Base-by-base conservation (phyloP, 2,113 vertebrate species). In the Seriola dumerili region DNA sequence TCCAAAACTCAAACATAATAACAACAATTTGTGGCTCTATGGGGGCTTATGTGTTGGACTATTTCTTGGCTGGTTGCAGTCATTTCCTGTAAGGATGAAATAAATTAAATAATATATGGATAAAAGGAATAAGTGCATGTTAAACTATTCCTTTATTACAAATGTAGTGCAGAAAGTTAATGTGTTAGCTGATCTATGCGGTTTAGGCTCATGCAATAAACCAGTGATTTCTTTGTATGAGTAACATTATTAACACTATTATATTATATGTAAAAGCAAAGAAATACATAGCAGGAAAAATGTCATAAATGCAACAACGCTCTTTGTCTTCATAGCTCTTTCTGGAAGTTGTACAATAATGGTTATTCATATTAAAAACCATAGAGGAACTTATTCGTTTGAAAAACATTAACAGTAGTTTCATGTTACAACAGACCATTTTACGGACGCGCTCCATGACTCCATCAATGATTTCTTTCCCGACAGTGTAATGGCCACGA, bases 401-500 rank as follows among this genome's bases (percentile, higher is more conserved):
- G 46, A 50, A 19, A 50, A 50, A 19, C 46, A 19, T 50, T 7
- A 50, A 50, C 16, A 19, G 46, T 4, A 17, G 17, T 7, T 17
- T 17, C 14, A 23, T 13, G 50, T 65, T 16, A 1, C 57, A 46
- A 77, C 95, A 89, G 84, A 96, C 96, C 95, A 97, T 93, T 81
- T 97, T 97, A 71, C 95, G 94, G 77, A 97, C 82, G 1, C 96
- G 94, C 76, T 97, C 96, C 72, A 97, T 89, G 70, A 96, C 96
- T 0, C 95, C 83, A 72, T 97, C 94, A 7, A 97, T 96, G 57
- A 97, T 96, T 80, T 97, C 96, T 23, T 97, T 97, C 54, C 96
- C 96, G 25, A 97, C 91, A 1, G 96, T 97, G 90, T 97, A 97
- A 88, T 96, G 96, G 7, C 96, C 97, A n/a, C 94, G 95, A 48